These are phyloP conservation scores for Muntiacus reevesi DNA, from an alignment of 2,113 vertebrate genomes.

Conservation along the genomic window DNA sequence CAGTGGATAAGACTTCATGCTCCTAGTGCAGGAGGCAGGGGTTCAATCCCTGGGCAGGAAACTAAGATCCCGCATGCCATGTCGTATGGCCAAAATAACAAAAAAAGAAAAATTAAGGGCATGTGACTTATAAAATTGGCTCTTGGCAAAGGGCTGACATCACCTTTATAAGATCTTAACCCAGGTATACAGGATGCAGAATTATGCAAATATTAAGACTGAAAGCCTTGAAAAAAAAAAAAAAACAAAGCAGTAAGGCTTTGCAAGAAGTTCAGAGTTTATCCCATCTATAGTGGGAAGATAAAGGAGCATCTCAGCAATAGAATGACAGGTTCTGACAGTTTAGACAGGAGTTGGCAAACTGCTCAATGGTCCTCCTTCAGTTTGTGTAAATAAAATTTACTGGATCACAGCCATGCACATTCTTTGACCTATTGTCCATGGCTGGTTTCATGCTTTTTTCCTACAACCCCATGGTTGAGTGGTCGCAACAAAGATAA, in stretches of 20 bases:
- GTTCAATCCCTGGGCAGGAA: neutral
- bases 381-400: neutral
- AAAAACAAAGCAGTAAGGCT: neutral
- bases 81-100: neutral
- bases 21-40: neutral
- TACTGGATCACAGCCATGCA: neutral
- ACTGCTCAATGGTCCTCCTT: neutral
- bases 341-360: neutral
- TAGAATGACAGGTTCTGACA: neutral
- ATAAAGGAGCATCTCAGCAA: neutral
- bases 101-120: neutral
- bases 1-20: neutral
- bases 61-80: neutral
- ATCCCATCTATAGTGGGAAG: neutral
- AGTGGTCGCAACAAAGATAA: neutral
- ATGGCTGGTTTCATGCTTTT: neutral
- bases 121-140: neutral
- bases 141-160: neutral
- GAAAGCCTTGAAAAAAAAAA: neutral
- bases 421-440: neutral
- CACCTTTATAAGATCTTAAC: neutral
- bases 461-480: neutral
- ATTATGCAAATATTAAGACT: neutral
- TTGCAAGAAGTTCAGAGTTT: neutral
- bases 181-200: neutral